A percentile compares a stretch with the other conserved stretches of the same genome.
Evolutionary conservation across 2,888 invertebrate genomes (phyloP).

Genomic region (Trissolcus brochymenae): DNA sequence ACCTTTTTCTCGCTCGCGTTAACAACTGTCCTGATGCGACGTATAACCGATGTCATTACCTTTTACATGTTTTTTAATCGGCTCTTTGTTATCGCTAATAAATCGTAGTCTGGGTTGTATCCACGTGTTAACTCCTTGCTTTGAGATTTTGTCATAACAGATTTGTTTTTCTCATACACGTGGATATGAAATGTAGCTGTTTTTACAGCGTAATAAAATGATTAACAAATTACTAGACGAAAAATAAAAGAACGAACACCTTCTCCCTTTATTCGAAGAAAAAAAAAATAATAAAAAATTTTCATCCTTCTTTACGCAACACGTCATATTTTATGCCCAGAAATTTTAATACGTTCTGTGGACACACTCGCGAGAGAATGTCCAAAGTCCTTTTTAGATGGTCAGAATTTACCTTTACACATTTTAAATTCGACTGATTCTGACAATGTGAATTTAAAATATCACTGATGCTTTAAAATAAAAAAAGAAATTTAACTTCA

Average conservation of each 20-base stretch:
- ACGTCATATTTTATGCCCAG: not conserved
- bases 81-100: constrained; percentile 1
- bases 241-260: too few species aligned
- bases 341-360: constrained; percentile 6
- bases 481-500: too few species aligned
- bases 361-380: constrained; percentile 8
- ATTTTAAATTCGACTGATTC: not conserved
- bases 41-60: constrained; percentile 10
- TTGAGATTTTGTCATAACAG: not conserved
- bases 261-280: too few species aligned
- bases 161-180: too few species aligned
- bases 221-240: too few species aligned
- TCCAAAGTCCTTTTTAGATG: not conserved
- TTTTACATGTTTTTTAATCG: constrained; percentile 11
- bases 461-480: too few species aligned
- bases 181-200: too few species aligned
- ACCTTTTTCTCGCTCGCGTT: not conserved
- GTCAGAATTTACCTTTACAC: not conserved
- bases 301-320: not conserved
- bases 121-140: constrained; percentile 21
- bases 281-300: too few species aligned
- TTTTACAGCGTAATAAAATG: too few species aligned
- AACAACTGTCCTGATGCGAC: not conserved
- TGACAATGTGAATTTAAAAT: not conserved
- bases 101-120: not conserved